A percentile compares a stretch with the other conserved stretches of the same genome.
Conservation (phyloP, 2,797 vertebrate genomes). For the Enteromius afrohamiltoni region DNA sequence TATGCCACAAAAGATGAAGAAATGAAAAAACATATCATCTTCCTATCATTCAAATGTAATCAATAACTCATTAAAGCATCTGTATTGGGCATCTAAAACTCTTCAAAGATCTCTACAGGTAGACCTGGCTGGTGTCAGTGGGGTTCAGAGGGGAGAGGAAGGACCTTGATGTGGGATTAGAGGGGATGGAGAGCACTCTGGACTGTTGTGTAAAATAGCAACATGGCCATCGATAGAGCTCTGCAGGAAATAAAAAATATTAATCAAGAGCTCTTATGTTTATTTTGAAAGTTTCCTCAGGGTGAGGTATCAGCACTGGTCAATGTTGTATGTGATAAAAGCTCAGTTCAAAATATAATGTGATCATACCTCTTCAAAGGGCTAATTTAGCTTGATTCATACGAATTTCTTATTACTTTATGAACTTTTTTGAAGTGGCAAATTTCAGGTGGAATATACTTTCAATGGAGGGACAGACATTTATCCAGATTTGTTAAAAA, state of each 20-base stretch:
- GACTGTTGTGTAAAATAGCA: slow-evolving; percentile 34
- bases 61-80: not conserved
- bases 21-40: not conserved
- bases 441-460: not conserved
- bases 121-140: slow-evolving; percentile 31
- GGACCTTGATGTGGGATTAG: slow-evolving; percentile 59
- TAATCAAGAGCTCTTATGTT: slow-evolving; percentile 45
- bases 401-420: not conserved
- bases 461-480: not conserved
- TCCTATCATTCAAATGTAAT: not conserved
- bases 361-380: not conserved
- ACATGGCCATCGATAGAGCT: slow-evolving; percentile 26
- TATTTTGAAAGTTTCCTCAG: slow-evolving; percentile 37
- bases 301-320: not conserved
- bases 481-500: not conserved
- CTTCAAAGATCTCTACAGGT: slow-evolving; percentile 54
- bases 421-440: not conserved
- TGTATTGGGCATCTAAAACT: not conserved
- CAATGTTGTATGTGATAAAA: not conserved
- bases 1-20: not conserved
- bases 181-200: slow-evolving; percentile 6
- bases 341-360: not conserved
- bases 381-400: not conserved
- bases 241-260: slow-evolving; percentile 45
- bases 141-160: slow-evolving; percentile 36